These are phyloP conservation scores for Rattus norvegicus DNA, from an alignment of 2,113 vertebrate genomes.

Conservation along the genomic window DNA sequence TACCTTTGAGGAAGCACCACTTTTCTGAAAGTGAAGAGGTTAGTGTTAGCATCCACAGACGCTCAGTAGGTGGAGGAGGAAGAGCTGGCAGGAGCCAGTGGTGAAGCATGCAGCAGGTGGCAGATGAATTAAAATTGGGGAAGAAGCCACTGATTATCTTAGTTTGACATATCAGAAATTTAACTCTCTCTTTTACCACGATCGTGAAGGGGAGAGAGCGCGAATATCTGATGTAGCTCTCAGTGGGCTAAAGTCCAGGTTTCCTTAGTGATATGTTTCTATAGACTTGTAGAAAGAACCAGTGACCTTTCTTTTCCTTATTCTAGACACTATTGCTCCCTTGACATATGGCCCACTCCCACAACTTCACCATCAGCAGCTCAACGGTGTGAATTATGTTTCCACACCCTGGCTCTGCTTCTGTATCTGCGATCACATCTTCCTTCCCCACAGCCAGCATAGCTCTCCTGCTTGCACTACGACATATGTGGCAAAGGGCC, in stretches of 20 bases:
- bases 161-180: neutral
- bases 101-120: too few relatives aligned
- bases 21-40: neutral
- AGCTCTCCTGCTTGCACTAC: neutral
- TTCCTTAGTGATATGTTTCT: neutral
- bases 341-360: neutral
- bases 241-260: neutral
- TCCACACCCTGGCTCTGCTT: neutral
- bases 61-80: too few relatives aligned
- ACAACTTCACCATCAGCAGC: neutral
- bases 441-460: neutral
- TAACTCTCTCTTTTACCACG: neutral
- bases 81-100: neutral
- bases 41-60: neutral
- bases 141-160: neutral
- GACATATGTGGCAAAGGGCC: neutral
- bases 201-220: too few relatives aligned
- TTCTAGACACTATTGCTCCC: neutral
- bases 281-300: neutral
- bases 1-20: neutral
- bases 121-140: neutral
- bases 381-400: neutral
- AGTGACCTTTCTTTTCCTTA: neutral
- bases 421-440: neutral
- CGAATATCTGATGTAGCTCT: too few relatives aligned